Evolutionary conservation across 2,797 vertebrate species (phyloP).

Genomic region (Erethizon dorsatum): DNA sequence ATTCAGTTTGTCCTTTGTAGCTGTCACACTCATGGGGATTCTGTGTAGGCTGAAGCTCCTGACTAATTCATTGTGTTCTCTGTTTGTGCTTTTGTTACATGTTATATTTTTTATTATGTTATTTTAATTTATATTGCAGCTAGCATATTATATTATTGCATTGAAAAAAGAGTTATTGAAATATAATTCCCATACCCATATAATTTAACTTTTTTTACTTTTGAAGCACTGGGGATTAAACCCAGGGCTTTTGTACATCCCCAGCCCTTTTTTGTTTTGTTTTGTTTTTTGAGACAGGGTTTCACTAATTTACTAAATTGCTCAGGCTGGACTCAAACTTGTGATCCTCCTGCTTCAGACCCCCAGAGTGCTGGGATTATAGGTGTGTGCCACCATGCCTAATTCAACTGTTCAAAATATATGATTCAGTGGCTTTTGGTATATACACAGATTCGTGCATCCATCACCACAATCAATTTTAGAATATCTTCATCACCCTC

Average conservation of each 20-base stretch:
- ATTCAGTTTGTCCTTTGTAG: not conserved
- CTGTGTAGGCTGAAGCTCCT: not conserved
- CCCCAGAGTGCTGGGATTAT: no score
- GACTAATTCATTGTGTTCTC: not conserved
- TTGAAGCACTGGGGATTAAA: not conserved
- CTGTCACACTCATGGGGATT: not conserved
- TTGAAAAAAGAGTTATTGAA: not conserved
- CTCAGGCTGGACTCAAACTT: no score
- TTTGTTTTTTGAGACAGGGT: no score
- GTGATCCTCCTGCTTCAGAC: no score
- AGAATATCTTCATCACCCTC: not conserved
- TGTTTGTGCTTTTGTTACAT: not conserved
- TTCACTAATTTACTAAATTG: no score
- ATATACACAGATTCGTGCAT: not conserved
- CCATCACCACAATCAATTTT: not conserved
- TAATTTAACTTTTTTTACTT: not conserved
- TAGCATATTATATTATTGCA: not conserved
- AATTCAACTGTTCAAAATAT: not conserved
- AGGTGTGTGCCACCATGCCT: no score
- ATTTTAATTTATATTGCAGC: not conserved
- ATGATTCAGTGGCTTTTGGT: not conserved
- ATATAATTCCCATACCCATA: not conserved
- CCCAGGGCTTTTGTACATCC: no score
- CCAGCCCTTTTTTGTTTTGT: no score
- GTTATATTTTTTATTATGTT: not conserved